phyloP scores from a whole-genome alignment of 1,140 invertebrate genomes.

The Monochamus saltuarius region DNA sequence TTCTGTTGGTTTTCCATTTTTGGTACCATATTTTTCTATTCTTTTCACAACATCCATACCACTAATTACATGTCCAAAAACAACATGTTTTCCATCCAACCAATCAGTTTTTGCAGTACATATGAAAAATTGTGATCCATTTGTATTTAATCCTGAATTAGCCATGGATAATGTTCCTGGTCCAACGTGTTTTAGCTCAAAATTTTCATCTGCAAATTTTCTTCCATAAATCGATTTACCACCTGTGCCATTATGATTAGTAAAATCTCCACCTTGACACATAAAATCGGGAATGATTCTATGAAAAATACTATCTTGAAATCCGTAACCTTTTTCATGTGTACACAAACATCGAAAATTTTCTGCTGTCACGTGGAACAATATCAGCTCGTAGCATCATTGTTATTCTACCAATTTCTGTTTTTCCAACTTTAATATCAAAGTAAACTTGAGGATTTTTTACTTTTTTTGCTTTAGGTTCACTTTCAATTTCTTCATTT shows the following conservation, averaged over 20 bases:
- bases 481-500: slow-evolving; percentile 27
- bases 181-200: slow-evolving; percentile 85
- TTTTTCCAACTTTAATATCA: slow-evolving; percentile 83
- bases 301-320: slow-evolving; percentile 86
- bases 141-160: slow-evolving; percentile 90
- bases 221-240: slow-evolving; percentile 96
- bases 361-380: slow-evolving; percentile 91
- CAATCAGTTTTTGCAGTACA: slow-evolving; percentile 80
- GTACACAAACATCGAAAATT: slow-evolving; percentile 94
- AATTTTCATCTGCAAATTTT: slow-evolving; percentile 98
- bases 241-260: slow-evolving; percentile 95
- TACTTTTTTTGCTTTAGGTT: slow-evolving; percentile 54
- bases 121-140: slow-evolving; percentile 95
- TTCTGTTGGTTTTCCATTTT: slow-evolving; percentile 79
- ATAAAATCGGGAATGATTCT: slow-evolving; percentile 94
- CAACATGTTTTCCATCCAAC: slow-evolving; percentile 91
- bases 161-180: slow-evolving; percentile 90
- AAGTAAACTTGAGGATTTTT: slow-evolving; percentile 93
- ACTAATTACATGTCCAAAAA: slow-evolving; percentile 90
- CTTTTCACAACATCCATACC: slow-evolving; percentile 90
- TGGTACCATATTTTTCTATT: slow-evolving; percentile 89
- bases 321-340: slow-evolving; percentile 93
- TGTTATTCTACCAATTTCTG: slow-evolving; percentile 80
- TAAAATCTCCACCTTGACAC: slow-evolving; percentile 97
- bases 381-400: slow-evolving; percentile 88